Evolutionary conservation across 2,797 vertebrate genomes (phyloP), one percentile per base, ranked within the genome.

Genomic region (Myripristis murdjan): DNA sequence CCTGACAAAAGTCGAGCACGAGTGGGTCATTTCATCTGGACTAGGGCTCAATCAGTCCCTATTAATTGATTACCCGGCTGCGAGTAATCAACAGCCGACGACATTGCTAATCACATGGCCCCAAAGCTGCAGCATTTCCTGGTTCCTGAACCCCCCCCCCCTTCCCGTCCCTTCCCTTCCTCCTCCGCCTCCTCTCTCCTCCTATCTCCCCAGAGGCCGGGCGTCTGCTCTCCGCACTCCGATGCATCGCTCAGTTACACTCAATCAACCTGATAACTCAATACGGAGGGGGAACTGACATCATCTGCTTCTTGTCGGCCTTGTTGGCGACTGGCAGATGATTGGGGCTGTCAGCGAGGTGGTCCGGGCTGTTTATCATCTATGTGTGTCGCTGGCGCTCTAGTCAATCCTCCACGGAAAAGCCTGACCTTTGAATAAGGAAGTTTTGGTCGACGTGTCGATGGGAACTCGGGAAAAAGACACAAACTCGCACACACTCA

Each of bases 211-310:
- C 49, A 71, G 88, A 73, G 91, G 75, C 67, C 60, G 4, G 51
- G 70, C 82, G 82, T 88, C 80, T 78, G 88, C 82, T 51, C 73
- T 53, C 77, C 60, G 64, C 89, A 87, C 87, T 87, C 90, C 89
- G 75, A 88, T 92, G 84, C 89, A 91, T 79, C 43, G 75, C 88
- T 87, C 86, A 91, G 92, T 92, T 93, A 92, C 81, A 85, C 86
- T 89, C 84, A 89, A 89, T 92, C 85, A 89, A 67, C 37, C 78
- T 74, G 74, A 82, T 93, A 92, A 93, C 85, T 80, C 72, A 90
- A 93, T 93, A 83, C 62, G 75, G 86, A 81, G 66, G 66, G 70
- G 91, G 82, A 89, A 82, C 82, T 89, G 91, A 92, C 87, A 89
- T 92, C 84, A 90, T 88, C 87, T 84, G 87, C 84, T 88, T 77